Conservation (phyloP, 2,888 invertebrate species). For the Morinoia aosen region DNA sequence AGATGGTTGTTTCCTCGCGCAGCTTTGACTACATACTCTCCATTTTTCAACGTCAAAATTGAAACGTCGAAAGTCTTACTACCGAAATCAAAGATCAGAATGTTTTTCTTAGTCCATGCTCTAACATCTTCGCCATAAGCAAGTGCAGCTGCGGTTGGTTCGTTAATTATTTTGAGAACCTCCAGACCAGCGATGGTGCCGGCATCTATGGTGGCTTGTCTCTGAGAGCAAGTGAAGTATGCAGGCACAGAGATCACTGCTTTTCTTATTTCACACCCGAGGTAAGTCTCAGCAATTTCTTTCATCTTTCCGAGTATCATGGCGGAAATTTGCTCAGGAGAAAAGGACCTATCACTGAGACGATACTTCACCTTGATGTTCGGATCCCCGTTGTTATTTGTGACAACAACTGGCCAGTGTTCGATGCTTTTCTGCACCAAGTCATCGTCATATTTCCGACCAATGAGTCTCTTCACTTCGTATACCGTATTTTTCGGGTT, state of each 20-base stretch:
- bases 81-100: conserved; percentile 72
- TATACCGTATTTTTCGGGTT: conserved; percentile 30
- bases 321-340: conserved; percentile 31
- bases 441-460: conserved; percentile 15
- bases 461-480: conserved; percentile 44
- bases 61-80: conserved; percentile 78
- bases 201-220: too few species aligned
- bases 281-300: conserved; percentile 77
- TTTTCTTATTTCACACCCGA: conserved; percentile 86
- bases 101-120: conserved; percentile 74
- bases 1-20: conserved; percentile 92
- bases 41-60: conserved; percentile 76
- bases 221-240: conserved; percentile 91
- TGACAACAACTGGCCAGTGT: not conserved
- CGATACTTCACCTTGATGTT: not conserved
- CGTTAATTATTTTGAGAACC: conserved; percentile 90
- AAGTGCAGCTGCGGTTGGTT: conserved; percentile 84
- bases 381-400: not conserved
- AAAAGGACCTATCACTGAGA: not conserved
- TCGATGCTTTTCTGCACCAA: not conserved
- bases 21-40: conserved; percentile 77
- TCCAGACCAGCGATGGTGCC: conserved; percentile 77
- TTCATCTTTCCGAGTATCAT: conserved; percentile 44
- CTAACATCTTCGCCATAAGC: conserved; percentile 75
- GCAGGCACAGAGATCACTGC: conserved; percentile 94